phyloP scores from a whole-genome alignment of 2,888 invertebrate genomes.

The Ecliptopera silaceata region DNA sequence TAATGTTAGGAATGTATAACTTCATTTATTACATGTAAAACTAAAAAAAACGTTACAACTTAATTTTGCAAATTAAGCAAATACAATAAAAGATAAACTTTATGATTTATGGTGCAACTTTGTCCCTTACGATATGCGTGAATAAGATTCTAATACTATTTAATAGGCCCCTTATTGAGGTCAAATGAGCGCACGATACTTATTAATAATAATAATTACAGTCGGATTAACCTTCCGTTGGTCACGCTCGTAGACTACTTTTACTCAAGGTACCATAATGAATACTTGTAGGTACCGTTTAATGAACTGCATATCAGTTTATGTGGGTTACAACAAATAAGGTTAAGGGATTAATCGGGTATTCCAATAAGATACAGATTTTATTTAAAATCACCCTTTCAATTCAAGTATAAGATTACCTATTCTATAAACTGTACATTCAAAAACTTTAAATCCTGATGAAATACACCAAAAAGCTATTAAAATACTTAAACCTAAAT shows the following conservation, averaged over 20 bases:
- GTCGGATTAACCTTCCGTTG: constrained; percentile 19
- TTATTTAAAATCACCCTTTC: neutral
- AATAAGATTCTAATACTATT: neutral
- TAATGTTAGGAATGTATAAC: too few relatives aligned
- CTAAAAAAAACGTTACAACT: neutral
- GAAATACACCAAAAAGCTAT: constrained; percentile 1
- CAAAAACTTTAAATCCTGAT: neutral
- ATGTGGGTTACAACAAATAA: neutral
- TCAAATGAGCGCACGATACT: constrained; percentile 17
- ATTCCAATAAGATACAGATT: neutral
- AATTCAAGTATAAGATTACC: too few relatives aligned
- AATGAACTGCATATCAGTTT: constrained; percentile 6
- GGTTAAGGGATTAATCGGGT: constrained; percentile 11
- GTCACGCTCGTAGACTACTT: constrained; percentile 25
- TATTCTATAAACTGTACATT: too few relatives aligned
- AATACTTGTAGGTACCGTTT: constrained; percentile 13
- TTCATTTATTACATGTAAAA: too few relatives aligned
- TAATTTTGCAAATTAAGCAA: too few relatives aligned
- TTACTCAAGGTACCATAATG: constrained; percentile 21
- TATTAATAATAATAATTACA: constrained; percentile 15
- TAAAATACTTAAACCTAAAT: neutral
- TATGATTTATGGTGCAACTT: too few relatives aligned
- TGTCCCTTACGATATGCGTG: too few relatives aligned
- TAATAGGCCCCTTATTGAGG: neutral
- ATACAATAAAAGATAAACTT: too few relatives aligned